phyloP scores from a whole-genome alignment of 2,888 invertebrate species.

The Lasioglossum oenotherae region DNA sequence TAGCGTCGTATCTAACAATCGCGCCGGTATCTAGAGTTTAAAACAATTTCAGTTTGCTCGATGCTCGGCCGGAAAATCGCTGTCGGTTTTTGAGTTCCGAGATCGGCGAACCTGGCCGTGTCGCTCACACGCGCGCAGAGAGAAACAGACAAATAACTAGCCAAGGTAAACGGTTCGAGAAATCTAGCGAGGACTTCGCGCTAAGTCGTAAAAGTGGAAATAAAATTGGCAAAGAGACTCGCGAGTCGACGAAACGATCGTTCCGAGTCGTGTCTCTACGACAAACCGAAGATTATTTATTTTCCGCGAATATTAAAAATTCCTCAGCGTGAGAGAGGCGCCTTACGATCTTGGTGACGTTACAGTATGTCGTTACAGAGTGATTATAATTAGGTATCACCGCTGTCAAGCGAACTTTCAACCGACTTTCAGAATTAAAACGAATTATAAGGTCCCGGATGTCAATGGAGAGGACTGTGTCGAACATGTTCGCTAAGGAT shows the following conservation, averaged over 20 bases:
- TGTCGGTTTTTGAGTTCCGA: neutral
- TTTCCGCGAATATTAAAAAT: neutral
- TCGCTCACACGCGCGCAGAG: neutral
- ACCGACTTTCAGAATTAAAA: neutral
- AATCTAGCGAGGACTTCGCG: neutral
- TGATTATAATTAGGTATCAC: no score
- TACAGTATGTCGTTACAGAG: neutral
- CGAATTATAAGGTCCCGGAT: neutral
- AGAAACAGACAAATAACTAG: neutral
- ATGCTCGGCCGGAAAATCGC: constrained; percentile 9
- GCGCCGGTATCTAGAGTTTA: neutral
- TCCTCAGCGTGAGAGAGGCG: neutral
- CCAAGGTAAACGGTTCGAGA: constrained; percentile 23
- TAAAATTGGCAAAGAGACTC: neutral
- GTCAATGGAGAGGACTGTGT: neutral
- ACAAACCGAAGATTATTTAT: neutral
- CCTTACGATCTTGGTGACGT: neutral
- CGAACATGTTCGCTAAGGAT: neutral
- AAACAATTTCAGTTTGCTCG: neutral
- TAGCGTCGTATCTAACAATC: neutral
- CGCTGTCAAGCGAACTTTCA: no score
- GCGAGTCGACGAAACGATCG: neutral
- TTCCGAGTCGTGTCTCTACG: neutral
- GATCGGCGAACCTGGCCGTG: neutral
- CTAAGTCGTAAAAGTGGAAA: neutral